Evolutionary conservation across 1,140 invertebrate genomes (phyloP), one percentile per base, ranked within the genome.

Genomic region (Popillia japonica): DNA sequence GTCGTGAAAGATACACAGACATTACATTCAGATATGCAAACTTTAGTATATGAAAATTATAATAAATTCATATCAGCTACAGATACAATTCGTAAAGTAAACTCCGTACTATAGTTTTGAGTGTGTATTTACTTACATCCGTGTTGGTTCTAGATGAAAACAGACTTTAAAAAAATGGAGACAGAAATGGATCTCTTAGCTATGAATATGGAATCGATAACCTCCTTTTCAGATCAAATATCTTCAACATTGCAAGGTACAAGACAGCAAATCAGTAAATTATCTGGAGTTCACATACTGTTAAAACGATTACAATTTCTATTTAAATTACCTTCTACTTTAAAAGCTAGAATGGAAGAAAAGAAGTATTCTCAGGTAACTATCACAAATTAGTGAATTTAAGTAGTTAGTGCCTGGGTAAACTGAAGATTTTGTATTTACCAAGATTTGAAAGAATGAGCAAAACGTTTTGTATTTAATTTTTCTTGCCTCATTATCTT

Each of bases 31-130:
- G 98, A 99, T 87, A 99, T 99, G 96, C 98, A 99, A 89, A 99
- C 98, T 0, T 88, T 99, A 42, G 98, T 99, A 0, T 99, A 99
- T 87, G 98, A 99, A 88, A 99, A 99, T 87, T 99, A 99, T 85
- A 99, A 99, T 86, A 99, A 99, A 89, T 99, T 99, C 87, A 99
- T 99, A 81, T 96, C 96, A 72, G 98, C 98, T 0, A 99, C 98
- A 6, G 98, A 99, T 85, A 99, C 98, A 0, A 98, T 99, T 73
- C 90, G 95, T 84, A 98, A 99, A 88, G 92, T 93, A 55, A 17
- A 55, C 3, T 55, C 4, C 6, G 87, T 20, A 34, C 2, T 23
- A 64, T 23, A 48, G n/a, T 48, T 48, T 10, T 17, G 10, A 48
- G 3, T 48, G n/a, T 48, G 6, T 23, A 20, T 20, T 22, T 17